Percentiles rank a stretch among this genome's conserved stretches.
Evolutionary conservation across 92 coral and sea anemone genomes (phyloP).

Genomic region (Epizoanthus rinbou): DNA sequence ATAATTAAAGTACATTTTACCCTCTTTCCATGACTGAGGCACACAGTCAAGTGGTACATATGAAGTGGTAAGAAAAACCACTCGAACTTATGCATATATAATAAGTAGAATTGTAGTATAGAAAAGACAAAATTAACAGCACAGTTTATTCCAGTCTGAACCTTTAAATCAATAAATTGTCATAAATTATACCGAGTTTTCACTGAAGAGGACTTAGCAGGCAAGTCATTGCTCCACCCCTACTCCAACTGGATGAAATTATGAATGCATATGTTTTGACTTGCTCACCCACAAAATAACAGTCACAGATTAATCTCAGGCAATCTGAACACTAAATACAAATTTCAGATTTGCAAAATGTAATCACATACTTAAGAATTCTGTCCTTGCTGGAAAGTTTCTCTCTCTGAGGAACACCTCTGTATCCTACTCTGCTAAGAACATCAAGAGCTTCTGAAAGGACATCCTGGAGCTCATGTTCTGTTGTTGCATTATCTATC

Average conservation of each 20-base stretch:
- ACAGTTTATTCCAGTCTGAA: no score
- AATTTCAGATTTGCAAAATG: no score
- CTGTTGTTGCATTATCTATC: constrained; percentile 26
- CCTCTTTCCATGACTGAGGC: background rate
- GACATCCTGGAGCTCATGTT: constrained; percentile 42
- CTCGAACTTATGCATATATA: no score
- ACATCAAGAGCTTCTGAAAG: constrained; percentile 46
- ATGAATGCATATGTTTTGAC: constrained; percentile 8
- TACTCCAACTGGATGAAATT: no score
- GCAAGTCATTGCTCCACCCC: background rate
- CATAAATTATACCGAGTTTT: background rate
- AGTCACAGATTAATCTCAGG: background rate
- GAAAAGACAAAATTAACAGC: background rate
- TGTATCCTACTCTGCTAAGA: constrained; percentile 56
- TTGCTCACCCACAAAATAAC: constrained; percentile 4
- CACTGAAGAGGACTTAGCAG: background rate
- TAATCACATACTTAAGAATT: constrained; percentile 41
- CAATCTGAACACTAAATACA: background rate
- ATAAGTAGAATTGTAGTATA: no score
- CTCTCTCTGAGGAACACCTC: constrained; percentile 64
- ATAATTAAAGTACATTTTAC: no score
- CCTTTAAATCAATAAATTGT: no score
- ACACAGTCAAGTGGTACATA: no score
- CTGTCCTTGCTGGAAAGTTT: constrained; percentile 46
- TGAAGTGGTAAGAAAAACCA: no score